Conservation (phyloP, 2,797 vertebrate genomes). For the Sphaeramia orbicularis region DNA sequence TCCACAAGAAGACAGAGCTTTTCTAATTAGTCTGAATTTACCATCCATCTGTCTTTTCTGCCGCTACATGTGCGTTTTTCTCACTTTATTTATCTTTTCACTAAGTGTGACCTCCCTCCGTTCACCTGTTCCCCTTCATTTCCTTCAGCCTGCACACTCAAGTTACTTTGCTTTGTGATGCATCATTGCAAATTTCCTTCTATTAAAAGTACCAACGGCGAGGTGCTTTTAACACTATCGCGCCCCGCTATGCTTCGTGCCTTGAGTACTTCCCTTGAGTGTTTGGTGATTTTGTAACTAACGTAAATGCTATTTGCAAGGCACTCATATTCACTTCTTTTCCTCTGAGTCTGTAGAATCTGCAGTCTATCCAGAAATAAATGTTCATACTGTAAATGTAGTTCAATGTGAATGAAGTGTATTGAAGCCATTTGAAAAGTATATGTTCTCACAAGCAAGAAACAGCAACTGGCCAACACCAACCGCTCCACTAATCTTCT, state of each 20-base stretch:
- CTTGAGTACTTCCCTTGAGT: conserved; percentile 11
- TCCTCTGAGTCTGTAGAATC: not conserved
- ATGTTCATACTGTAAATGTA: not conserved
- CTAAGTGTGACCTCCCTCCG: conserved; percentile 56
- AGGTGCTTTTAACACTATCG: conserved; percentile 58
- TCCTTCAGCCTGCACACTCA: conserved; percentile 18
- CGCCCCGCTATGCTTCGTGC: conserved; percentile 27
- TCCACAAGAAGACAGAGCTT: conserved; percentile 27
- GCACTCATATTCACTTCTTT: not conserved
- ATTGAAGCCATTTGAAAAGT: not conserved
- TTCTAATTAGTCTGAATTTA: conserved; percentile 67
- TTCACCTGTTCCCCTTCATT: conserved; percentile 61
- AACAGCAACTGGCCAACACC: conserved; percentile 10
- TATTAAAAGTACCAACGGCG: conserved; percentile 48
- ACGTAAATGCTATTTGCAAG: conserved; percentile 4
- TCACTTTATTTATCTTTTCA: conserved; percentile 53
- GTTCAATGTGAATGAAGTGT: not conserved
- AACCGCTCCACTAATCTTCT: conserved; percentile 45
- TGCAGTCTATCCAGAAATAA: not conserved
- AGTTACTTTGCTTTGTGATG: conserved; percentile 40
- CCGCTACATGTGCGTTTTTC: conserved; percentile 17
- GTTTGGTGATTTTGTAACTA: conserved; percentile 40
- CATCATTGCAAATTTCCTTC: conserved; percentile 39
- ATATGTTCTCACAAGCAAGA: not conserved
- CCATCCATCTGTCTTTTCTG: conserved; percentile 62